Evolutionary conservation across 2,797 vertebrate species (phyloP).

Genomic region (Acanthurus leucopareius): DNA sequence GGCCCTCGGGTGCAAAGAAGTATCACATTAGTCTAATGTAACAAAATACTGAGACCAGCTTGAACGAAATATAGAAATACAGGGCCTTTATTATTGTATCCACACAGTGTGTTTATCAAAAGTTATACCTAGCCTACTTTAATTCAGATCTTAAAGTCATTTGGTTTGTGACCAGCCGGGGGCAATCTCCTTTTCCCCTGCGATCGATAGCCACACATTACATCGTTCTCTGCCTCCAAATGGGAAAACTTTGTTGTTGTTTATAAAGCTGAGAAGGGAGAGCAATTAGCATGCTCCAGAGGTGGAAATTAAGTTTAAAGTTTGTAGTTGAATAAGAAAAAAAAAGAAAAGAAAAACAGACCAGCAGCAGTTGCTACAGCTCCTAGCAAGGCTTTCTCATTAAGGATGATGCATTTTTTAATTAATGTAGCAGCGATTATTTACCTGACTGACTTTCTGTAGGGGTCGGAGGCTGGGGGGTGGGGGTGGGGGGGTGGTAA

Average conservation of each 20-base stretch:
- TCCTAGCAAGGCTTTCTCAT: conserved; percentile 77
- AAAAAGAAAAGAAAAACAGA: conserved; percentile 66
- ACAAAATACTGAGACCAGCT: background rate
- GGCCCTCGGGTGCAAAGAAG: background rate
- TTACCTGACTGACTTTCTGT: conserved; percentile 73
- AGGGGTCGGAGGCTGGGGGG: too few relatives aligned
- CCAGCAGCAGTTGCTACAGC: conserved; percentile 59
- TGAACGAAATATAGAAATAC: conserved; percentile 16
- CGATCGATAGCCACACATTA: conserved; percentile 78
- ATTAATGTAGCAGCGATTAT: conserved; percentile 73
- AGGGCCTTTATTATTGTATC: conserved; percentile 4
- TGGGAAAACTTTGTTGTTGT: conserved; percentile 71
- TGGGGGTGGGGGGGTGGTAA: conserved; percentile 54
- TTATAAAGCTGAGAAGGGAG: conserved; percentile 45
- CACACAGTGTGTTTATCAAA: conserved; percentile 28
- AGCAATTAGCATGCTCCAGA: conserved; percentile 70
- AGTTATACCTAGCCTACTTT: conserved; percentile 29
- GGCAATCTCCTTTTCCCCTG: conserved; percentile 54
- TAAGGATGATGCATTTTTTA: conserved; percentile 80
- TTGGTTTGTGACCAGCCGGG: conserved; percentile 61
- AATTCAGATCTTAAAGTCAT: conserved; percentile 60
- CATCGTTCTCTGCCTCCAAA: conserved; percentile 53
- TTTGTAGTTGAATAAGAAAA: conserved; percentile 46
- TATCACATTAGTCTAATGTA: background rate
- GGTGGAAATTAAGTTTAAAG: conserved; percentile 72